Conservation (phyloP, 37 sponge, comb jelly and placozoan genomes). For the Aplysina aerophoba region DNA sequence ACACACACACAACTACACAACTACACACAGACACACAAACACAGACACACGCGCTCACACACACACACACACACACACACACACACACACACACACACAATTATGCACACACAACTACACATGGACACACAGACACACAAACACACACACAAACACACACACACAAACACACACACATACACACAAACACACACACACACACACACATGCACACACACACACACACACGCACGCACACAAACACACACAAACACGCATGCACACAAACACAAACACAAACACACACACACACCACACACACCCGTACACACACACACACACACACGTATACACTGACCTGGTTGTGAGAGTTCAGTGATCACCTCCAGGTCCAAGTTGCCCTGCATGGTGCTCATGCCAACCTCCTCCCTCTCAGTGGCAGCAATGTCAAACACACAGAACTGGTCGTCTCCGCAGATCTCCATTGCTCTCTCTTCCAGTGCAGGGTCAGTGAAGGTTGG, state of each 20-base stretch:
- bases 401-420: slow-evolving; percentile 42
- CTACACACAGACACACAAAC: too few relatives aligned
- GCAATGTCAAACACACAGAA: slow-evolving; percentile 53
- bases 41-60: too few relatives aligned
- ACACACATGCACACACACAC: neutral
- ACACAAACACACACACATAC: too few relatives aligned
- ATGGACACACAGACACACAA: too few relatives aligned
- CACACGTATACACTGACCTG: neutral
- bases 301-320: neutral
- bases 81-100: too few relatives aligned
- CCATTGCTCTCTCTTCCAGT: neutral
- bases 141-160: too few relatives aligned
- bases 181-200: too few relatives aligned
- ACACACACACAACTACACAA: too few relatives aligned
- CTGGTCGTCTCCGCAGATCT: slow-evolving; percentile 34
- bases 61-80: too few relatives aligned
- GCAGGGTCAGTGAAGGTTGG: slow-evolving; percentile 28
- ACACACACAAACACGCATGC: neutral
- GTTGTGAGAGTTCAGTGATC: slow-evolving; percentile 17
- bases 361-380: slow-evolving; percentile 20
- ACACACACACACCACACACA: neutral
- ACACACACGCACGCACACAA: neutral
- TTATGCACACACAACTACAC: too few relatives aligned
- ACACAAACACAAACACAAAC: too few relatives aligned
- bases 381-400: slow-evolving; percentile 30